These are phyloP conservation scores for Glareola pratincola DNA, from an alignment of 2,113 vertebrate species.

Conservation along the genomic window DNA sequence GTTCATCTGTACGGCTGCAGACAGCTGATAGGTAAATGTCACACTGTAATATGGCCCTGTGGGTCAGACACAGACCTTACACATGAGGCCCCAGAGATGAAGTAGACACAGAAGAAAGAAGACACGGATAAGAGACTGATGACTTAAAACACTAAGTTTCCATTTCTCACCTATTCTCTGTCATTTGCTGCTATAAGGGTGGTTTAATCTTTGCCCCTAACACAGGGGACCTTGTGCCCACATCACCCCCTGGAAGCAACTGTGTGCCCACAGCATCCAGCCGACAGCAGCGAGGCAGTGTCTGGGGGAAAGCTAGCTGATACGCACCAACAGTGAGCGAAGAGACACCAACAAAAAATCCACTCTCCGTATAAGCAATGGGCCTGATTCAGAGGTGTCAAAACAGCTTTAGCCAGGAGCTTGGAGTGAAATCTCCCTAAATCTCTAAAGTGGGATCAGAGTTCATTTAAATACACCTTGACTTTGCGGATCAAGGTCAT, in stretches of 20 bases:
- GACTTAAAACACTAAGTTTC: not conserved
- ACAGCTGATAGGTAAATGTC: not conserved
- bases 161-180: not conserved
- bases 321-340: not conserved
- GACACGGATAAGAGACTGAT: not conserved
- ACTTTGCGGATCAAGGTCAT: not conserved
- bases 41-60: not conserved
- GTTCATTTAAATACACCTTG: not conserved
- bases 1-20: not conserved
- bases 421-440: not conserved
- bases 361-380: not conserved
- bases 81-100: not conserved
- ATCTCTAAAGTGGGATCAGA: not conserved
- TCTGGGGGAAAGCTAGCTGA: not conserved
- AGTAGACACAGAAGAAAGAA: not conserved
- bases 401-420: not conserved
- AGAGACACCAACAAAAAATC: not conserved
- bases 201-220: not conserved
- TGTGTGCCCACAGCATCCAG: rapidly evolving
- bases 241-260: not conserved
- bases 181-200: not conserved
- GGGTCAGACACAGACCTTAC: not conserved
- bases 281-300: not conserved
- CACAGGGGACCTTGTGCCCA: not conserved
- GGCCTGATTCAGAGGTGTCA: not conserved